A percentile compares a stretch with the other conserved stretches of the same genome.
phyloP scores from a whole-genome alignment of 2,797 vertebrate species.

The Rhincodon typus region DNA sequence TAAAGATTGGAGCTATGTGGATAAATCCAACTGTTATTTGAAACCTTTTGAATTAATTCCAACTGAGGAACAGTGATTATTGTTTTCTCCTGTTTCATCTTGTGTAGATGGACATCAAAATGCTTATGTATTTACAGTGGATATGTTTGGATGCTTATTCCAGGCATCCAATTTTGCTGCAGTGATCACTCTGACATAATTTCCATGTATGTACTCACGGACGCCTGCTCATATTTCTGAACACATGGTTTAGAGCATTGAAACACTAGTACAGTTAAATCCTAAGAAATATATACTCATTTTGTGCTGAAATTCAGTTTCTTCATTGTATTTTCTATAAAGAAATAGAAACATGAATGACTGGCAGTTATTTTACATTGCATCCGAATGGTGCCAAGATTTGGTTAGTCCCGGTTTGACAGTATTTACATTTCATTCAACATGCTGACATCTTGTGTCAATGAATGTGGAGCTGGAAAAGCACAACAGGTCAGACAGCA shows the following conservation, averaged over 20 bases:
- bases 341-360: not conserved
- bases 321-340: not conserved
- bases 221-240: not conserved
- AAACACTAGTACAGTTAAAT: not conserved
- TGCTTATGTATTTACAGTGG: not conserved
- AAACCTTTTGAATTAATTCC: not conserved
- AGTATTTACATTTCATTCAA: not conserved
- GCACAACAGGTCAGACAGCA: too few relatives aligned
- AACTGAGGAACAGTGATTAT: slow-evolving; percentile 7
- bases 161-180: not conserved
- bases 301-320: not conserved
- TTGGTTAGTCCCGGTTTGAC: not conserved
- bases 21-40: not conserved
- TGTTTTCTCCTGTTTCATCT: not conserved
- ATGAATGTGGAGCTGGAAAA: too few relatives aligned
- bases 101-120: not conserved
- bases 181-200: not conserved
- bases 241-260: not conserved
- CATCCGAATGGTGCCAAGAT: not conserved
- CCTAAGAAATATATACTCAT: not conserved
- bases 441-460: not conserved
- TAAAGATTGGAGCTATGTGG: not conserved
- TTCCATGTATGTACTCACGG: not conserved
- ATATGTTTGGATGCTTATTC: slow-evolving; percentile 6
- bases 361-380: not conserved